Base-by-base conservation (phyloP, 2,797 vertebrate genomes). In the Danio choprae region DNA sequence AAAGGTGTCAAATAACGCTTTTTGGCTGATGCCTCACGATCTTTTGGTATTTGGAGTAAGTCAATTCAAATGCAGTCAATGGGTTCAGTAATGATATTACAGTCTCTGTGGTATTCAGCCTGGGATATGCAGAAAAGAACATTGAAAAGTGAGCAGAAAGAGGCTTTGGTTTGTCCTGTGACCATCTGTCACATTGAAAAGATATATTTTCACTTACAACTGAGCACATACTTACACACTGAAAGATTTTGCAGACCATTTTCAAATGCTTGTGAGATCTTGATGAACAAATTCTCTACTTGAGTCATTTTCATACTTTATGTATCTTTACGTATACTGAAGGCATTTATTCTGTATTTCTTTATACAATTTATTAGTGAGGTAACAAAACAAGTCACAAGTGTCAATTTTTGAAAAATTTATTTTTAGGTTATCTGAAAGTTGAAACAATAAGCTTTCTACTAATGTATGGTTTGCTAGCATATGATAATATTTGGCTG, bases 1-100 rank as follows among this genome's bases (percentile, higher is more conserved):
- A 29, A 59, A 68, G 36, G 82, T 71, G 78, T 86, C 81, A 77
- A 78, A 78, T 81, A 75, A 63, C 68, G 46, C 56, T 74, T 71
- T 88, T 84, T 29, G 83, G 83, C 83, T 55, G 9, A 22, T 36
- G 11, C 40, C 51, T 71, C 59, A 75, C 38, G 58, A 67, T 65
- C 18, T 22, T 81, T 65, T 64, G 68, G 62, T 29, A 29, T 3
- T 29, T 29, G 1, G 29, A 83, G 22, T 16, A 79, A 77, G 56
- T 60, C 9, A 72, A 81, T 82, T 74, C 7, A 78, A 43, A 81
- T 65, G 36, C 70, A 77, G 63, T 81, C 73, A 70, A 46, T 74
- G 55, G 50, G 63, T 75, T 68, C 56, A 41, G 46, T 62, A 81
- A 71, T 73, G 44, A 80, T 46, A 64, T 51, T 43, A 8, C 29